phyloP scores from a whole-genome alignment of 2,797 vertebrate genomes.

The Anas bahamensis region DNA sequence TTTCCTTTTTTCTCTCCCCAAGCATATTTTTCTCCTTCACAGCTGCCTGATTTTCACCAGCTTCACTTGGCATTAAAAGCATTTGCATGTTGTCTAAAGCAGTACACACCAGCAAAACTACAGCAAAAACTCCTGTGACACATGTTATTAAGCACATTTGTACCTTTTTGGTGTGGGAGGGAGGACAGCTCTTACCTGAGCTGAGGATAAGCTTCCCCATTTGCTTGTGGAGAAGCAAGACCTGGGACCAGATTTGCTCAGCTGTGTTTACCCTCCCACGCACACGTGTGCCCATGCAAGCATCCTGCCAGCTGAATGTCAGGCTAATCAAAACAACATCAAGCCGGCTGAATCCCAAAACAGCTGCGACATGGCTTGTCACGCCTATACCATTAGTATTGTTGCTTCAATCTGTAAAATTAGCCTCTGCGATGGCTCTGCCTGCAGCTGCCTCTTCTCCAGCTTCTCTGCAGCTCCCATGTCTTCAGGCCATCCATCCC shows the following conservation, averaged over 20 bases:
- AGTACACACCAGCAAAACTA: neutral
- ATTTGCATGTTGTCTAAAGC: neutral
- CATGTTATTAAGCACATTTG: neutral
- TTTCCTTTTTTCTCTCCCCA: neutral
- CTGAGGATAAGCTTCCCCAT: neutral
- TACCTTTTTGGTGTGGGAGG: neutral
- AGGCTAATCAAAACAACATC: slow-evolving; percentile 31
- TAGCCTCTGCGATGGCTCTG: neutral
- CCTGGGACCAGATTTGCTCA: slow-evolving; percentile 37
- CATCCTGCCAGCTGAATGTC: neutral
- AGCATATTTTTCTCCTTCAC: neutral
- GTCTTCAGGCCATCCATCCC: neutral
- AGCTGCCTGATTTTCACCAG: neutral
- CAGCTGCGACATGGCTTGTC: slow-evolving; percentile 14
- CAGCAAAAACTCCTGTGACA: neutral
- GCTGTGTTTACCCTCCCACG: slow-evolving; percentile 49
- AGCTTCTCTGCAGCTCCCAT: neutral
- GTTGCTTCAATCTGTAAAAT: neutral
- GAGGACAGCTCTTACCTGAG: neutral
- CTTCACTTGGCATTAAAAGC: neutral
- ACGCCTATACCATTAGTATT: neutral
- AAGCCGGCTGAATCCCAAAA: neutral
- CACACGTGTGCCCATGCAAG: slow-evolving; percentile 18
- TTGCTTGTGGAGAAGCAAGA: neutral
- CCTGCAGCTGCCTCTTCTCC: neutral